Base-by-base conservation (phyloP, 2,888 invertebrate genomes). In the Ophioninae sp. region DNA sequence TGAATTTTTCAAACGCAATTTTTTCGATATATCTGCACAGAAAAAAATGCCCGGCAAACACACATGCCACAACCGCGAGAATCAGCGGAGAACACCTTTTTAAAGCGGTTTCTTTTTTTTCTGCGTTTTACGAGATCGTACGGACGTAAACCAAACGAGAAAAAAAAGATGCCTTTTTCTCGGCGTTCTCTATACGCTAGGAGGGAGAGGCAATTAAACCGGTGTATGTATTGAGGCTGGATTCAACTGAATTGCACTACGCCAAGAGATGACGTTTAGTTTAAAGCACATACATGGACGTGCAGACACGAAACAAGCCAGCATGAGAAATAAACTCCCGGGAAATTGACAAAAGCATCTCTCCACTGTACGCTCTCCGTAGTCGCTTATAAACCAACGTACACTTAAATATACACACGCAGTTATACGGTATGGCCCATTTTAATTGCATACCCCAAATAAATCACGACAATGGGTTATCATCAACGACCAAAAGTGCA, bases 241-340 rank as follows among this genome's bases (percentile, higher is more conserved):
- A 51, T 39, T 22, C 68, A 68, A 77, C 68, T 68, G 20, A 44
- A 56, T 59, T 41, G 51, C 63, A 41, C 61, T 0, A 37, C 30
- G 61, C 39, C 59, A 56, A 22, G 73, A 51, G 51, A 63, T 69
- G 64, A 20, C 74, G 68, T 74, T 82, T 74, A 64, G 69, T 71
- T 79, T 76, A 72, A 76, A 79, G 82, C 44, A 51, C 79, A 76
- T 72, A 78, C 64, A 56, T 59, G 71, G 17, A 59, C 64, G 59
- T 71, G 58, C 82, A 75, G 41, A 44, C 41, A 23, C 30, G 56
- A 72, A 82, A 75, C 71, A 39, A 79, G 72, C 71, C n/a, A 67
- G 64, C 74, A 41, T 41, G 30, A 44, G 23, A 59, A 69, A 76
- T 63, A 71, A 72, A 82, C 59, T 71, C 72, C 51, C 75, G 69